Conservation (phyloP, 1,140 invertebrate species). For the Harlomillsia oculata region DNA sequence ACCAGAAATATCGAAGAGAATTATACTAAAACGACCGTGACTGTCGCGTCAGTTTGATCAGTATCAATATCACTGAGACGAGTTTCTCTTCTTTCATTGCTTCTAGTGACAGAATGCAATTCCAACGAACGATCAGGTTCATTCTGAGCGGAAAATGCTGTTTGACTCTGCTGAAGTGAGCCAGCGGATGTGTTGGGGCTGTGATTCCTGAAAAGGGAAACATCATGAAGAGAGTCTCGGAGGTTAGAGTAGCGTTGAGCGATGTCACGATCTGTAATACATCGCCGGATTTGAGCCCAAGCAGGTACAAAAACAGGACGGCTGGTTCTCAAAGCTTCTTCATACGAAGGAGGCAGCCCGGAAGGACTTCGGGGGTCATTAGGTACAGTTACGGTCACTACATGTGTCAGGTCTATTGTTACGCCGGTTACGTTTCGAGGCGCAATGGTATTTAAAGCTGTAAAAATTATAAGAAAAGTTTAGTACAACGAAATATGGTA, state of each 20-base stretch:
- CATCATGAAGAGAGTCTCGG: not conserved
- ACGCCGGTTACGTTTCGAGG: constrained; percentile 16
- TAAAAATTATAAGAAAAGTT: not conserved
- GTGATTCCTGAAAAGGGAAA: not conserved
- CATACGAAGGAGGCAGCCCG: constrained; percentile 44
- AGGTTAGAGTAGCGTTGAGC: not conserved
- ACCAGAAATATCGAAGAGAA: too few species aligned
- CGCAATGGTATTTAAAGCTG: constrained; percentile 32
- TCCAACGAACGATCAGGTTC: not conserved
- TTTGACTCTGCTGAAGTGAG: not conserved
- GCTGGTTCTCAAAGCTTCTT: constrained; percentile 42
- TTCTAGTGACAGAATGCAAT: too few species aligned
- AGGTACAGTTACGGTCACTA: constrained; percentile 16
- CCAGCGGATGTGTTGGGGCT: not conserved
- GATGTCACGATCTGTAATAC: constrained; percentile 37
- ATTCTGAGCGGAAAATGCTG: constrained; percentile 9
- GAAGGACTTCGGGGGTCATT: constrained; percentile 38
- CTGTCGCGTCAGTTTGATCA: too few species aligned
- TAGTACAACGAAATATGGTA: too few species aligned
- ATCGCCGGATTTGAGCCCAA: constrained; percentile 35
- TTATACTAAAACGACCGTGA: too few species aligned
- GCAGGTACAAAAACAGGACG: constrained; percentile 29
- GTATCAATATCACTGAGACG: too few species aligned
- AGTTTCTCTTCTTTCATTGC: too few species aligned
- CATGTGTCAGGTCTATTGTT: constrained; percentile 16